Conservation (phyloP, 1,140 invertebrate genomes). For the Drosophila lowei region DNA sequence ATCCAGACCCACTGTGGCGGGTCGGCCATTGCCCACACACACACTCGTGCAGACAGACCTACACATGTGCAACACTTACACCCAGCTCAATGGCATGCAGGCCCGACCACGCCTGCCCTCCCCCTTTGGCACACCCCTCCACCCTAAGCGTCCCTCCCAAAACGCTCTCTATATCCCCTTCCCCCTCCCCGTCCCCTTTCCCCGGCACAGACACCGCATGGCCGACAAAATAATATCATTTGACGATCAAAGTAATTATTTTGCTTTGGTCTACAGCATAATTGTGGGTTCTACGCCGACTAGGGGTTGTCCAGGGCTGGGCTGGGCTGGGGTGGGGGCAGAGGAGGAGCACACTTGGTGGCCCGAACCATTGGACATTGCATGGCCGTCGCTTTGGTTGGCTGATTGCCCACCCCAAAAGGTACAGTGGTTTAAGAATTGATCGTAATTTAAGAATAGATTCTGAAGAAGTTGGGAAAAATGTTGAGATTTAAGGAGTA, state of each 20-base stretch:
- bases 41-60: slow-evolving; percentile 18
- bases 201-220: slow-evolving; percentile 44
- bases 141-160: slow-evolving; percentile 6
- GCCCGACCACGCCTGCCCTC: slow-evolving; percentile 40
- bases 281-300: slow-evolving; percentile 64
- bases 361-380: slow-evolving; percentile 54
- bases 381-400: slow-evolving; percentile 70
- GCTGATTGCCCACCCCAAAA: slow-evolving; percentile 45
- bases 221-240: slow-evolving; percentile 82
- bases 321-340: not conserved
- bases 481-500: too few species aligned
- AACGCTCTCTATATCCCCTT: slow-evolving; percentile 31
- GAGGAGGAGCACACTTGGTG: slow-evolving; percentile 49
- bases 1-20: slow-evolving; percentile 33
- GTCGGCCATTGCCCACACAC: slow-evolving; percentile 46
- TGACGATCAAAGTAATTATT: slow-evolving; percentile 83
- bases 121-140: not conserved
- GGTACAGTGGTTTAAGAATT: slow-evolving; percentile 31
- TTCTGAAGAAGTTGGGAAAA: not conserved
- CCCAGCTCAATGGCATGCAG: slow-evolving; percentile 49
- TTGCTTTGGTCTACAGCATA: slow-evolving; percentile 82
- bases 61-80: slow-evolving; percentile 27
- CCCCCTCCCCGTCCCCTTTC: slow-evolving; percentile 33
- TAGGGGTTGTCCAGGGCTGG: slow-evolving; percentile 33
- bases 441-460: slow-evolving; percentile 1